Evolutionary conservation across 2,888 invertebrate species (phyloP).

Genomic region (Glyphotaelius pellucidus): DNA sequence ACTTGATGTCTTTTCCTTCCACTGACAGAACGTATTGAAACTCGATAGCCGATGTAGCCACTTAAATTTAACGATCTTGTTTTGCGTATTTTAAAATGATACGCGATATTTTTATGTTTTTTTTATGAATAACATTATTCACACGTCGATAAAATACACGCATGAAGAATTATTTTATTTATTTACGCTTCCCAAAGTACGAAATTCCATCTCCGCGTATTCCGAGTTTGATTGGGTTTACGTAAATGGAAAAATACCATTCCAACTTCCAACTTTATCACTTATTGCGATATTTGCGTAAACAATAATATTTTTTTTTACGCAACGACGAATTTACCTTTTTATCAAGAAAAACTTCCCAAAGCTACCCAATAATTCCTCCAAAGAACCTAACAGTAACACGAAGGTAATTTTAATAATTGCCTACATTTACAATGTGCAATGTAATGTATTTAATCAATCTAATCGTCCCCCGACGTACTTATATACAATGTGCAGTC

Average conservation of each 20-base stretch:
- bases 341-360: not conserved
- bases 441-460: too few relatives aligned
- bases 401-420: too few relatives aligned
- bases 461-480: too few relatives aligned
- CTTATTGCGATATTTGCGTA: not conserved
- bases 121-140: conserved; percentile 11
- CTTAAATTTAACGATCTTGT: conserved; percentile 34
- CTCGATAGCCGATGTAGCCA: conserved; percentile 17
- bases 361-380: too few relatives aligned
- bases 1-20: conserved; percentile 22
- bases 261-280: not conserved
- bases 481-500: too few relatives aligned
- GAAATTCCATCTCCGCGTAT: not conserved
- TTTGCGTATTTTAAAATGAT: conserved; percentile 26
- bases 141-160: conserved; percentile 3
- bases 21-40: conserved; percentile 32
- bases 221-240: not conserved
- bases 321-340: not conserved
- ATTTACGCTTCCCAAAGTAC: not conserved
- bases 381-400: too few relatives aligned
- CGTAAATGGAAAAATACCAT: not conserved
- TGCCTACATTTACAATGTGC: too few relatives aligned
- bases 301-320: not conserved
- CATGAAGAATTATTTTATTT: not conserved
- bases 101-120: not conserved